These are phyloP conservation scores for Channallabes apus DNA, from an alignment of 2,797 vertebrate genomes.

Conservation along the genomic window DNA sequence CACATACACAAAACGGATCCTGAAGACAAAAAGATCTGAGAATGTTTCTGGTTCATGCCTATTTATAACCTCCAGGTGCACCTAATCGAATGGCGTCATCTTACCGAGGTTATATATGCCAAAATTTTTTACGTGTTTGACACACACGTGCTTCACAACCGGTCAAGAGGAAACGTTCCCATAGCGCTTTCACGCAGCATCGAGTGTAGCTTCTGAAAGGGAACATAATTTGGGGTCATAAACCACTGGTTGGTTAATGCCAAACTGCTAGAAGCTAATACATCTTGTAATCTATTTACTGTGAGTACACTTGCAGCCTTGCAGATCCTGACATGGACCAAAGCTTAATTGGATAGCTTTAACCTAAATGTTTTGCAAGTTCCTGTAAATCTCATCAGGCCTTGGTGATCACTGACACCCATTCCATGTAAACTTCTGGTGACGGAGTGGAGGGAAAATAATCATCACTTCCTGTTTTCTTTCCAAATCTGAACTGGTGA, in stretches of 20 bases:
- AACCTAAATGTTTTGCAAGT: background rate
- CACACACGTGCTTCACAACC: too few species aligned
- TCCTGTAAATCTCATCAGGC: background rate
- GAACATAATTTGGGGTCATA: too few species aligned
- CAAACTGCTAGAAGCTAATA: background rate
- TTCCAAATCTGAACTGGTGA: conserved; percentile 28
- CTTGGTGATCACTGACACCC: background rate
- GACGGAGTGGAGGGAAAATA: background rate
- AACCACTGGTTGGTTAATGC: background rate
- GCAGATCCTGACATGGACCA: background rate
- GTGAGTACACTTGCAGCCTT: background rate
- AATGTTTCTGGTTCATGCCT: too few species aligned
- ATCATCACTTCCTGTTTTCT: conserved; percentile 57
- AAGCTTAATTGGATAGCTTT: background rate
- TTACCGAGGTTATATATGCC: too few species aligned
- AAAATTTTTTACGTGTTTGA: too few species aligned
- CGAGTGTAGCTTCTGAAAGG: too few species aligned
- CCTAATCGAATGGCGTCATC: too few species aligned
- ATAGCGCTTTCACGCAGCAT: too few species aligned
- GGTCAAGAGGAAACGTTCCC: too few species aligned
- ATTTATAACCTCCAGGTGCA: too few species aligned
- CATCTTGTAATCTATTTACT: background rate
- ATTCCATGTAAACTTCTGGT: background rate
- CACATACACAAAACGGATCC: too few species aligned
- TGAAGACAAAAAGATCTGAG: too few species aligned